Conservation (phyloP, 92 coral and sea anemone genomes). For the Chrysogorgia sp. region DNA sequence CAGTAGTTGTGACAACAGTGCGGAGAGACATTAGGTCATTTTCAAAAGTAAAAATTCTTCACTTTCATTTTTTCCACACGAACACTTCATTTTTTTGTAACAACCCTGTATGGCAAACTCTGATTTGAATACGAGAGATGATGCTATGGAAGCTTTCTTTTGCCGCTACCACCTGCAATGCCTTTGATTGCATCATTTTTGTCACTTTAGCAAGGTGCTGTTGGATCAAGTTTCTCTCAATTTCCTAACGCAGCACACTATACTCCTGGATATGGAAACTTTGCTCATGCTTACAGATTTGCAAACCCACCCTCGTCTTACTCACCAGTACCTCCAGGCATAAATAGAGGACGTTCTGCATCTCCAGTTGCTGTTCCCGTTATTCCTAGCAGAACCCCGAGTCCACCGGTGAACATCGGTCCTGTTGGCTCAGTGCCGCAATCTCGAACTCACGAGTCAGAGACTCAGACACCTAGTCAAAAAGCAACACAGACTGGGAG, state of each 20-base stretch:
- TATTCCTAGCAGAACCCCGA: constrained; percentile 80
- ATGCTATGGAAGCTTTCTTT: no score
- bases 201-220: constrained; percentile 43
- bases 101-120: no score
- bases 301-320: constrained; percentile 2
- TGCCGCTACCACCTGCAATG: background rate
- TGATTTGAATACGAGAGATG: no score
- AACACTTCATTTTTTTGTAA: no score
- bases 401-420: constrained; percentile 72
- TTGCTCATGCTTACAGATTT: constrained; percentile 27
- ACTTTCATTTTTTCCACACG: no score
- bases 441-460: constrained; percentile 62
- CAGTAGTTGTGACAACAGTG: no score
- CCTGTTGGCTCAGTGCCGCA: constrained; percentile 52
- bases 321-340: constrained; percentile 46
- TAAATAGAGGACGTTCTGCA: constrained; percentile 32
- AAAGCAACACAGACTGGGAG: constrained; percentile 78
- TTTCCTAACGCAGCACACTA: constrained; percentile 26
- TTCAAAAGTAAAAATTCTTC: no score
- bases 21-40: no score
- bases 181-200: background rate
- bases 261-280: constrained; percentile 18
- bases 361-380: constrained; percentile 45
- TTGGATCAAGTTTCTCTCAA: constrained; percentile 27
- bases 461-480: constrained; percentile 68